A percentile compares a stretch with the other conserved stretches of the same genome.
Evolutionary conservation across 2,888 invertebrate species (phyloP).

Genomic region (Oxytorus armatus): DNA sequence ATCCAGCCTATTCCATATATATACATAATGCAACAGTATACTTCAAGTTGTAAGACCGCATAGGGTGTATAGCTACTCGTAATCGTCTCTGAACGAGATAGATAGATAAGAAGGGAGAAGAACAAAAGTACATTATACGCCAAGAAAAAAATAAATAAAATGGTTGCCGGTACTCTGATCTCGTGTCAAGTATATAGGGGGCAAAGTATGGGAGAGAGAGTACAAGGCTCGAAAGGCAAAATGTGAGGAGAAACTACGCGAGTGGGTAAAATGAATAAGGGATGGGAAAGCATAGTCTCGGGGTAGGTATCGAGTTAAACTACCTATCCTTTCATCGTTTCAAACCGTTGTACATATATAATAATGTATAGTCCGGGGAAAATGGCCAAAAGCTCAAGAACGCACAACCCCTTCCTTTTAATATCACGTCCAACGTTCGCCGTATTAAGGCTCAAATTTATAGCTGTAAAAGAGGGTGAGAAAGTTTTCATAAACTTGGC

Average conservation of each 20-base stretch:
- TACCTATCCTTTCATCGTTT: slow-evolving; percentile 64
- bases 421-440: slow-evolving; percentile 73
- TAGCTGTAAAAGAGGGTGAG: slow-evolving; percentile 71
- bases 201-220: too few species aligned
- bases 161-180: slow-evolving; percentile 18
- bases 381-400: slow-evolving; percentile 54
- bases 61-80: slow-evolving; percentile 14
- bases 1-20: background rate
- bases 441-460: slow-evolving; percentile 79
- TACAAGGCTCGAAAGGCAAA: too few species aligned
- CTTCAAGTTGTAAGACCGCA: background rate
- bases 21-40: background rate
- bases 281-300: slow-evolving; percentile 49
- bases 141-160: too few species aligned
- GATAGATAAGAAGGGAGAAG: background rate
- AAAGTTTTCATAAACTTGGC: slow-evolving; percentile 77
- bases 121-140: slow-evolving; percentile 6
- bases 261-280: slow-evolving; percentile 54
- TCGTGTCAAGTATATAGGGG: background rate
- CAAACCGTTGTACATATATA: slow-evolving; percentile 23
- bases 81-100: slow-evolving; percentile 44
- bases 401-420: slow-evolving; percentile 69
- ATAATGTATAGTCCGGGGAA: slow-evolving; percentile 54
- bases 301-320: slow-evolving; percentile 61
- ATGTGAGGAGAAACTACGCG: slow-evolving; percentile 57